Percentiles rank a stretch among this genome's conserved stretches.
These are phyloP conservation scores for Anastrepha obliqua DNA, from an alignment of 1,140 invertebrate genomes.

Conservation along the genomic window DNA sequence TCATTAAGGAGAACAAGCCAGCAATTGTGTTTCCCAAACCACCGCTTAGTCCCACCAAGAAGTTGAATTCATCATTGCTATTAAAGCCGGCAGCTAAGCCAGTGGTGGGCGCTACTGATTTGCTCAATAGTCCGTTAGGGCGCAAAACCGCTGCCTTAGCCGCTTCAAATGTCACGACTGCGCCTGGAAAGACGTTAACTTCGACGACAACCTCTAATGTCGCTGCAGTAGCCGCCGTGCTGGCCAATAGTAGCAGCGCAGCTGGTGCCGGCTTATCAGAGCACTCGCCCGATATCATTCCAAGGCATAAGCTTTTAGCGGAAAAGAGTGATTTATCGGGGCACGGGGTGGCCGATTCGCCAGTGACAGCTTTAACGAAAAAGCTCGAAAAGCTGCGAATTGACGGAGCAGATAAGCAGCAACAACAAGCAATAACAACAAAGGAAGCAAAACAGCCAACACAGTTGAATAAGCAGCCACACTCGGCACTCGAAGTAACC, in stretches of 20 bases:
- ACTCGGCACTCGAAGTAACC: constrained; percentile 21
- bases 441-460: constrained; percentile 40
- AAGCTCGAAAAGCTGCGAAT: constrained; percentile 59
- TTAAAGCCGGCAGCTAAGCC: constrained; percentile 46
- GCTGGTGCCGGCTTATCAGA: constrained; percentile 43
- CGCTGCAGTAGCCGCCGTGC: neutral
- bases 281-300: constrained; percentile 55
- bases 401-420: constrained; percentile 13
- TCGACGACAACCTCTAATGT: neutral
- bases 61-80: constrained; percentile 37
- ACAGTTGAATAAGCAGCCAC: constrained; percentile 30
- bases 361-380: constrained; percentile 59
- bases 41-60: constrained; percentile 74
- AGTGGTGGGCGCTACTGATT: constrained; percentile 54
- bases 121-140: constrained; percentile 55
- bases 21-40: constrained; percentile 71
- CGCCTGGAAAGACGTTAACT: neutral
- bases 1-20: constrained; percentile 76
- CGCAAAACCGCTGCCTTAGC: constrained; percentile 49
- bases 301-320: constrained; percentile 54
- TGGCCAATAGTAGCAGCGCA: neutral
- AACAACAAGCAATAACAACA: neutral
- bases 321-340: constrained; percentile 28
- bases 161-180: neutral
- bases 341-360: constrained; percentile 57